These are phyloP conservation scores for Hypothenemus hampei DNA, from an alignment of 1,140 invertebrate species.

Conservation along the genomic window DNA sequence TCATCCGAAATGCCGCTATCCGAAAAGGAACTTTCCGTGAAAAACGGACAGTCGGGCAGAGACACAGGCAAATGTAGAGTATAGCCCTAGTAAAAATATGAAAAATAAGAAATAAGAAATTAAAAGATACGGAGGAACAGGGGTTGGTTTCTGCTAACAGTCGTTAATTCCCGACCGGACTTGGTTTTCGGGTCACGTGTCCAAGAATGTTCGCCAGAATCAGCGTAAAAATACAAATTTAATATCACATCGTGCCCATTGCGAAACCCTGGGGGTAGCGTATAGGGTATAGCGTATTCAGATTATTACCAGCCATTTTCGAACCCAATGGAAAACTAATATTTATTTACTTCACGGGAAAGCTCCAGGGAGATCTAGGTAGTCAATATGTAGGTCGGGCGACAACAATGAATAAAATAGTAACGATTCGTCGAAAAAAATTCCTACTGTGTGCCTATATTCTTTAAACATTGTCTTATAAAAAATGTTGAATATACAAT, in stretches of 20 bases:
- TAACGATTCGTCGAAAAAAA: too few relatives aligned
- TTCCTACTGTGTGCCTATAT: too few relatives aligned
- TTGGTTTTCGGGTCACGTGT: slow-evolving; percentile 42
- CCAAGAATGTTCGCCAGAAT: slow-evolving; percentile 42
- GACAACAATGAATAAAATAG: slow-evolving; percentile 22
- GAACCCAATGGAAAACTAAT: slow-evolving; percentile 30
- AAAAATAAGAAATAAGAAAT: not conserved
- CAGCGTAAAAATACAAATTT: slow-evolving; percentile 47
- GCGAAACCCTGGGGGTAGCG: slow-evolving; percentile 32
- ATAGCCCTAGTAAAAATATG: slow-evolving; percentile 26
- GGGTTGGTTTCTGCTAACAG: slow-evolving; percentile 35
- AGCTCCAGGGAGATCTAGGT: slow-evolving; percentile 9
- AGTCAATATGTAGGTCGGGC: slow-evolving; percentile 21
- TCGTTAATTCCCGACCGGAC: slow-evolving; percentile 41
- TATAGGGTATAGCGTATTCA: slow-evolving; percentile 35
- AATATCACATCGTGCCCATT: slow-evolving; percentile 43
- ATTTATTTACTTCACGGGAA: slow-evolving; percentile 27
- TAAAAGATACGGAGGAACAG: not conserved
- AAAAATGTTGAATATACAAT: too few relatives aligned
- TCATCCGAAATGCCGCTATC: slow-evolving; percentile 74
- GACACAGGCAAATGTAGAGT: too few relatives aligned
- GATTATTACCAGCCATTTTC: slow-evolving; percentile 41
- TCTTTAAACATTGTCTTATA: too few relatives aligned
- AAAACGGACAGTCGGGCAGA: slow-evolving; percentile 39
- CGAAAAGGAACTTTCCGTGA: slow-evolving; percentile 58